Evolutionary conservation across 2,113 vertebrate genomes (phyloP), one percentile per base, ranked within the genome.

Genomic region (Gadus chalcogrammus): DNA sequence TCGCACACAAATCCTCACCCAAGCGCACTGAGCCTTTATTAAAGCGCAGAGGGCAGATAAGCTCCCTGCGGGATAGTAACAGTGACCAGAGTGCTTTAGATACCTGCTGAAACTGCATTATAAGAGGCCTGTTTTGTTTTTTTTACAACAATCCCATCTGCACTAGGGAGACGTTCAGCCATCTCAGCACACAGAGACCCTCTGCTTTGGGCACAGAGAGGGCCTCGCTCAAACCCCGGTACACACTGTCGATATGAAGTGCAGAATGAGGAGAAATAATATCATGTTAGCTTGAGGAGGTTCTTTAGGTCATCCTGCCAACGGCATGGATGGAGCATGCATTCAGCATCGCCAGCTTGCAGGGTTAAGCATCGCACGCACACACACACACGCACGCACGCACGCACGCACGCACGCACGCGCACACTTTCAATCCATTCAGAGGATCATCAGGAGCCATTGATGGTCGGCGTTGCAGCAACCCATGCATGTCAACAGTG

Each of bases 281-380:
- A 60, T 4, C 15, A 87, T 76, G 73, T 83, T 83, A 82, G 42
- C 42, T 82, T 24, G 81, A 85, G 82, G 87, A 88, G 85, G 88
- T 89, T 90, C 85, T 91, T 88, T 87, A 82, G 83, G 82, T 84
- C 85, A 85, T 87, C 83, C 83, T 87, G 80, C 79, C 80, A 80
- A 80, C 83, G 81, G 84, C 76, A 15, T 58, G 72, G 75, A 86
- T 84, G 85, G 77, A 82, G 72, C 90, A 90, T 92, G 90, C 90
- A 28, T 76, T 81, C 64, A 62, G 87, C 87, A 84, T 82, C 61
- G 82, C 73, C 82, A 80, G 22, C 62, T 77, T 71, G 83, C 83
- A 77, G 74, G 74, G 42, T 48, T 76, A 82, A 83, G 86, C 84
- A 79, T 82, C 79, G 82, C 78, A 84, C 78, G 63, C 79, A 80